Percentiles rank a stretch among this genome's conserved stretches.
Conservation (phyloP, 2,888 invertebrate species). For the Phalera bucephala region DNA sequence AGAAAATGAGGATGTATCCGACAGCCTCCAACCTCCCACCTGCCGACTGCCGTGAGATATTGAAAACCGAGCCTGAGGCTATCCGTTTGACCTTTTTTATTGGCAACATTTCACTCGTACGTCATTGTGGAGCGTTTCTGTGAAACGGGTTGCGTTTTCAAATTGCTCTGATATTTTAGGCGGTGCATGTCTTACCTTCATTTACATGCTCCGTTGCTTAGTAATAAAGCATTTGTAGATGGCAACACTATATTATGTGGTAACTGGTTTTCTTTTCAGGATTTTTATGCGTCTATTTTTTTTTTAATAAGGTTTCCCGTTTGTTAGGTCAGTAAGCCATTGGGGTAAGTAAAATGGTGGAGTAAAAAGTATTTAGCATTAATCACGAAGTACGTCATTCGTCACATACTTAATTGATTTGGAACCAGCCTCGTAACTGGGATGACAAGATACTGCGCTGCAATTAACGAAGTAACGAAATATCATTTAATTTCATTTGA, state of each 20-base stretch:
- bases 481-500: neutral
- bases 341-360: too few species aligned
- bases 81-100: slow-evolving; percentile 74
- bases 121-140: too few species aligned
- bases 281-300: too few species aligned
- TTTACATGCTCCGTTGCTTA: slow-evolving; percentile 51
- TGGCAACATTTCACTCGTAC: too few species aligned
- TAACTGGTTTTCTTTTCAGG: too few species aligned
- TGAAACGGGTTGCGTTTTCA: slow-evolving; percentile 66
- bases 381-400: neutral
- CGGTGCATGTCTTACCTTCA: slow-evolving; percentile 53
- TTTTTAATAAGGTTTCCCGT: too few species aligned
- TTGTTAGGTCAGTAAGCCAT: too few species aligned
- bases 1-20: slow-evolving; percentile 64
- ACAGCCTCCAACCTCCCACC: too few species aligned
- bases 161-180: too few species aligned
- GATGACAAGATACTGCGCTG: neutral
- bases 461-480: too few species aligned
- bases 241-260: slow-evolving; percentile 28
- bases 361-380: too few species aligned
- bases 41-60: too few species aligned
- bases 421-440: neutral
- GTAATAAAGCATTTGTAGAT: slow-evolving; percentile 31
- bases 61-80: slow-evolving; percentile 69
- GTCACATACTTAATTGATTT: neutral